Conservation (phyloP, 2,797 vertebrate species). For the Botia almorhae region DNA sequence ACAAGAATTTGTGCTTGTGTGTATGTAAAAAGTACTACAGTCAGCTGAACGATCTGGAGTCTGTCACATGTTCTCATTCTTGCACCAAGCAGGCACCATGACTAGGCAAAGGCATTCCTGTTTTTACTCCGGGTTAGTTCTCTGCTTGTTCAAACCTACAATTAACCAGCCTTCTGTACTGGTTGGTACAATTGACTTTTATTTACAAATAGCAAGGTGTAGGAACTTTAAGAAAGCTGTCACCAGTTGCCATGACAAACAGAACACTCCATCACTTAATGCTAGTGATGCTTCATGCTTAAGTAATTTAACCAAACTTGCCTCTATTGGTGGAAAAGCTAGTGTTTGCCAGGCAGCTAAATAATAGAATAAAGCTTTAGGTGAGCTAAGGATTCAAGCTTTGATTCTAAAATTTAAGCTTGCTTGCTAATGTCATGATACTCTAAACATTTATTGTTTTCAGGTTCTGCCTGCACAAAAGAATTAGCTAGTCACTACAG, state of each 20-base stretch:
- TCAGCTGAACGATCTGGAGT: conserved; percentile 74
- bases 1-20: no score
- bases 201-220: conserved; percentile 37
- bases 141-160: conserved; percentile 59
- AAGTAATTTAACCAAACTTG: not conserved
- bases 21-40: conserved; percentile 64
- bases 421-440: not conserved
- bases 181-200: conserved; percentile 57
- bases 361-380: not conserved
- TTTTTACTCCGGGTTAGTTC: conserved; percentile 62
- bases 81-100: conserved; percentile 72
- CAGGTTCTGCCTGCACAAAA: not conserved
- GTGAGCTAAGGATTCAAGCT: not conserved
- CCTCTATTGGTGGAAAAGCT: not conserved
- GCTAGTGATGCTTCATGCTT: not conserved
- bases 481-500: not conserved
- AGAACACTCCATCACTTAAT: not conserved
- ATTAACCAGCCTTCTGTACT: conserved; percentile 35
- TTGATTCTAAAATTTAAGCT: not conserved
- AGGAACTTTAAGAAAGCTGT: not conserved
- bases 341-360: not conserved
- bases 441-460: not conserved
- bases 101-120: conserved; percentile 59
- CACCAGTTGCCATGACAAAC: not conserved
- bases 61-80: conserved; percentile 80